phyloP scores from a whole-genome alignment of 2,113 vertebrate species.

The Myodes glareolus region DNA sequence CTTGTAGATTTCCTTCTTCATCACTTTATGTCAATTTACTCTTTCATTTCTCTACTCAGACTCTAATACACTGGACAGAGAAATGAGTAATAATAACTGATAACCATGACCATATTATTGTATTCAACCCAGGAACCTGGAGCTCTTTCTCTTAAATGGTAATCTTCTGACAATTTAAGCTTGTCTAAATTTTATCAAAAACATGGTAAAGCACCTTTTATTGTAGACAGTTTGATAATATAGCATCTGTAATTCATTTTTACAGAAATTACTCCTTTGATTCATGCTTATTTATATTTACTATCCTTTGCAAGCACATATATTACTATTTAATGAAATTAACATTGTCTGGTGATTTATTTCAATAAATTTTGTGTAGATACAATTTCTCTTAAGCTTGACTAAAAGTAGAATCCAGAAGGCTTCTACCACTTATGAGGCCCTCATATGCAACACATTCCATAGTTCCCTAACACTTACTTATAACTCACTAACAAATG shows the following conservation, averaged over 20 bases:
- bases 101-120: not conserved
- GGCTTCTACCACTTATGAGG: not conserved
- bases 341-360: not conserved
- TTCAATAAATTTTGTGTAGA: not conserved
- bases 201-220: not conserved
- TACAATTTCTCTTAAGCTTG: not conserved
- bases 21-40: not conserved
- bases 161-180: not conserved
- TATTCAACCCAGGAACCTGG: not conserved
- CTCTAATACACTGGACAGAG: not conserved
- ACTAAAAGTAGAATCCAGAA: not conserved
- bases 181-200: not conserved
- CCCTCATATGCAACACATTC: rapidly evolving
- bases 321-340: not conserved
- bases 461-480: not conserved
- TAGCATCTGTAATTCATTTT: not conserved
- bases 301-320: not conserved
- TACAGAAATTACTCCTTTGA: not conserved
- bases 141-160: not conserved
- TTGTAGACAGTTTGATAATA: not conserved
- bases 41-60: not conserved
- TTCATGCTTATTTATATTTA: not conserved
- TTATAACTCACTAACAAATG: not conserved
- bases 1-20: not conserved
- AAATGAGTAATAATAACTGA: not conserved